These are phyloP conservation scores for Perccottus glenii DNA, from an alignment of 2,113 vertebrate species.

Conservation along the genomic window DNA sequence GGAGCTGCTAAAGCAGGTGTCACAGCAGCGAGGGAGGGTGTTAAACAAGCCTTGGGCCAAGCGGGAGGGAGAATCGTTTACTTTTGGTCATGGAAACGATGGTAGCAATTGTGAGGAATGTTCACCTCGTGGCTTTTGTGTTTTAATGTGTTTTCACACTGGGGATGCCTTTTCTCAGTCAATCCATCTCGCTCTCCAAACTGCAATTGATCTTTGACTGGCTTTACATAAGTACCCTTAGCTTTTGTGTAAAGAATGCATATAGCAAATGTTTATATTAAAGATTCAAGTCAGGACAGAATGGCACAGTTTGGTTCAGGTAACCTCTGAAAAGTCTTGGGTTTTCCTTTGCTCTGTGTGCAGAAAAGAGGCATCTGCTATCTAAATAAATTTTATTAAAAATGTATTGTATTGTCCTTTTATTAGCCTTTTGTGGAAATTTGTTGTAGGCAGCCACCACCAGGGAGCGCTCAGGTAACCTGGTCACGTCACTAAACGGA, in stretches of 20 bases:
- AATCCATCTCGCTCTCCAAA: neutral
- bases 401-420: too few species aligned
- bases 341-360: too few species aligned
- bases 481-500: too few species aligned
- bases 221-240: constrained; percentile 37
- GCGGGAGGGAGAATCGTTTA: constrained; percentile 57
- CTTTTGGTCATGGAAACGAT: constrained; percentile 72
- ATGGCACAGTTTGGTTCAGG: neutral
- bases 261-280: constrained; percentile 2
- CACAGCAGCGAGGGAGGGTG: constrained; percentile 52
- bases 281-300: neutral
- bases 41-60: constrained; percentile 68
- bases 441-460: too few species aligned
- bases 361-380: too few species aligned
- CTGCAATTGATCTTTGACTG: constrained; percentile 31
- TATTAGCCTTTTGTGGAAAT: too few species aligned
- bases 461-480: too few species aligned
- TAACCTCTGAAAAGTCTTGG: too few species aligned
- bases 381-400: too few species aligned
- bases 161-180: constrained; percentile 3
- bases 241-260: constrained; percentile 31
- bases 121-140: constrained; percentile 41
- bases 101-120: constrained; percentile 62
- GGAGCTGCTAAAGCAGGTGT: constrained; percentile 67
- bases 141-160: constrained; percentile 30